Evolutionary conservation across 2,113 vertebrate genomes (phyloP), one percentile per base, ranked within the genome.

Genomic region (Platichthys flesus): DNA sequence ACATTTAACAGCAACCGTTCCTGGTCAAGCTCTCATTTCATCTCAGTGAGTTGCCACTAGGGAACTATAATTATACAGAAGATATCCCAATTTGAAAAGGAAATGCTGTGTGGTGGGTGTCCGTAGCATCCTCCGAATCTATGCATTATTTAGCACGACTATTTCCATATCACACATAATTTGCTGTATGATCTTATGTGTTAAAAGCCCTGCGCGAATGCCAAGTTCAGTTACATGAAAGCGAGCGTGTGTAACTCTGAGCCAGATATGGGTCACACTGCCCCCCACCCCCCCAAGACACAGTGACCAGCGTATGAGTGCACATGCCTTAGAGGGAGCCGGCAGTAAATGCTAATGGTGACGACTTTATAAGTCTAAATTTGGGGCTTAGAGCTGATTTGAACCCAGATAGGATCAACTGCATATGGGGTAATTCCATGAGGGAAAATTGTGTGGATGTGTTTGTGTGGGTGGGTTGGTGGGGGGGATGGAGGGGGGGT

Each of bases 331-430:
- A 71, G 74, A 83, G 78, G 60, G 59, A 76, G 26, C 31, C 75
- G 66, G 64, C 78, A 73, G 67, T 74, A 85, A 82, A 81, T 77
- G 76, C 67, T 68, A 74, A 87, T 78, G 55, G 52, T 26, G 62
- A 82, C 71, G 51, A 40, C 57, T 85, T 90, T 85, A 79, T 31
- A 62, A 85, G 76, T 80, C 70, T 88, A 91, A 90, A 90, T 90
- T 85, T 82, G 45, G 73, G 77, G 72, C 82, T 91, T 92, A 79
- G 67, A 91, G 91, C 81, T 88, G 88, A 92, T 93, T 85, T 91
- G 81, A 94, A 92, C 88, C 76, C 72, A 86, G 88, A 94, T 91
- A 88, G 74, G 42, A 79, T 81, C 77, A 81, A 76, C 82, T 76
- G 70, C 82, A 83, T 78, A 87, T 71, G 83, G 78, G 63, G 56